Base-by-base conservation (phyloP, 2,113 vertebrate genomes). In the Dissostichus mawsoni region DNA sequence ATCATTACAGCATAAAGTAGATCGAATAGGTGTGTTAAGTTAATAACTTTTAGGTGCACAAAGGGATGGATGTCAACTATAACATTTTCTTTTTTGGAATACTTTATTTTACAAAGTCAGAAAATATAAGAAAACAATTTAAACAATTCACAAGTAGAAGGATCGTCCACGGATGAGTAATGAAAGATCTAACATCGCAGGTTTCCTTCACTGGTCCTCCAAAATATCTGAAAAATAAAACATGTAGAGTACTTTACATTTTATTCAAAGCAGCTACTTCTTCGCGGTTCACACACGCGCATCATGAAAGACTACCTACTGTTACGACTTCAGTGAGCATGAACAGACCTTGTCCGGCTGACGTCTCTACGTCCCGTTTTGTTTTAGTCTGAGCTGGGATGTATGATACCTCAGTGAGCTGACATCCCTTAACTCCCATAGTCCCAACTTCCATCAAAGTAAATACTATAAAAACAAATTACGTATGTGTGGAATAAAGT, bases 51-150 rank as follows among this genome's bases (percentile, higher is more conserved):
- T 25, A 11, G 47, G 3, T 18, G n/a, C 11, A 47, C 9, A 29
- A 8, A 1, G 36, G 1, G 36, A 41, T 41, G 8, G 25, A 25
- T 25, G 36, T 36, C 36, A 7, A 25, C 25, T 3, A 25, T 25
- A 25, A 25, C 25, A 25, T 25, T 25, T 25, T 57, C 0, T 5
- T 67, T 29, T 72, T 84, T 87, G 70, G 0, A 80, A 64, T 25
- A 5, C 33, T 91, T 91, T 90, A 90, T 91, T 93, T 86, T 86
- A 91, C 73, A 89, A 91, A 93, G 85, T 62, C 33, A 17, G 14
- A 41, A 48, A 79, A 80, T 80, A 74, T 17, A 83, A 69, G 41
- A 7, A 69, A 80, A 61, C 41, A 23, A 61, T 45, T 48, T 77
- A 20, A 73, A 80, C 45, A 51, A 16, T 14, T 50, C 20, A 76